Conservation (phyloP, 2,113 vertebrate genomes). For the Sturnira hondurensis region DNA sequence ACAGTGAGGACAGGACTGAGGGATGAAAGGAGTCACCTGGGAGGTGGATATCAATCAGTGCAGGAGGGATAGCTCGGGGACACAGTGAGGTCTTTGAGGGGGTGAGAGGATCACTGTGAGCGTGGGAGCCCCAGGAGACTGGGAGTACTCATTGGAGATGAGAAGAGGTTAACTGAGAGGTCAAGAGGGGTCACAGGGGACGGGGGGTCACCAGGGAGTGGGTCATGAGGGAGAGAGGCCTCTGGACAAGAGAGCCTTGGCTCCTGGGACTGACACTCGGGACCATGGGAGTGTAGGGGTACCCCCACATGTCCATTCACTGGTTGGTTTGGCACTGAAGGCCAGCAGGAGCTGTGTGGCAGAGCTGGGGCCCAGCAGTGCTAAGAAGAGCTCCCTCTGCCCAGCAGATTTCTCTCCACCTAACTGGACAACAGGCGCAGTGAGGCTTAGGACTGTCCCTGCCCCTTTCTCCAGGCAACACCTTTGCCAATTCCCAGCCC, state of each 20-base stretch:
- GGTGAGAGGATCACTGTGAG: not conserved
- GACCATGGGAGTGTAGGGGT: not conserved
- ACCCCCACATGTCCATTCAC: constrained; percentile 2
- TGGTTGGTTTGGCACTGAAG: constrained; percentile 69
- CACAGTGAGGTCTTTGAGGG: not conserved
- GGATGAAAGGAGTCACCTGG: not conserved
- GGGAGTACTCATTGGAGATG: not conserved
- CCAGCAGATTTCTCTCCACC: constrained; percentile 59
- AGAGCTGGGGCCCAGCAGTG: constrained; percentile 51
- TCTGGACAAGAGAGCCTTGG: not conserved
- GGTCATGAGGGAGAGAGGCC: not conserved
- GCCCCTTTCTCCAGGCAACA: not conserved
- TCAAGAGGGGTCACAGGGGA: not conserved
- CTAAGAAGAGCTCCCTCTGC: constrained; percentile 55
- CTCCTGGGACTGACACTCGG: not conserved
- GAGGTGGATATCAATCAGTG: not conserved
- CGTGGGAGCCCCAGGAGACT: not conserved
- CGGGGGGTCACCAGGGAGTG: not conserved
- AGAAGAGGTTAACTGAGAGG: not conserved
- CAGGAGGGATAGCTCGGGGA: not conserved
- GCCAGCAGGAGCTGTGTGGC: constrained; percentile 43
- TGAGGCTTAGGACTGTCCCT: not conserved
- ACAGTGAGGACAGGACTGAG: not conserved
- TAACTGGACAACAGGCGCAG: constrained; percentile 47
- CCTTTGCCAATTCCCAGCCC: not conserved